Percentiles rank a stretch among this genome's conserved stretches.
These are phyloP conservation scores for Chanos chanos DNA, from an alignment of 2,797 vertebrate genomes.

Conservation along the genomic window DNA sequence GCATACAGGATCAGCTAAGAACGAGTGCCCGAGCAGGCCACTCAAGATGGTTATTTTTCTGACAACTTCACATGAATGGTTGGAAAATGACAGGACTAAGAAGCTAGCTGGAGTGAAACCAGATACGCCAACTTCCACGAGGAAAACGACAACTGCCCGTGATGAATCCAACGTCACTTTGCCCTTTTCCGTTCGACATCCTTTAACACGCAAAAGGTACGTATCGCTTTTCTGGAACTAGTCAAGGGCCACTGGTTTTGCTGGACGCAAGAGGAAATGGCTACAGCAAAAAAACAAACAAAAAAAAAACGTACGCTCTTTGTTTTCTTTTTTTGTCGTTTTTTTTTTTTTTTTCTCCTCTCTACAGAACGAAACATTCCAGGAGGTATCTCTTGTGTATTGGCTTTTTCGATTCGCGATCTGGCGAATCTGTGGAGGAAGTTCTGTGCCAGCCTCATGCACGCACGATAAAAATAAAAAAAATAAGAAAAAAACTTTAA, in stretches of 20 bases:
- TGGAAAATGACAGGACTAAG: background rate
- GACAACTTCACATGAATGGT: background rate
- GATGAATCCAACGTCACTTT: too few species aligned
- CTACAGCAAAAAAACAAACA: slow-evolving; percentile 41
- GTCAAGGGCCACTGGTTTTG: slow-evolving; percentile 31
- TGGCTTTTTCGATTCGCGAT: slow-evolving; percentile 47
- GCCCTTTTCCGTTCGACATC: too few species aligned
- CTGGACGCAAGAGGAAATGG: slow-evolving; percentile 41
- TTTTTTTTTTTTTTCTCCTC: slow-evolving; percentile 21
- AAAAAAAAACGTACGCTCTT: slow-evolving; percentile 11
- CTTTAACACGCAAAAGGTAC: too few species aligned
- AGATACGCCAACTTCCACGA: background rate
- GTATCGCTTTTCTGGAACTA: slow-evolving; percentile 28
- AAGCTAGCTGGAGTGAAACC: background rate
- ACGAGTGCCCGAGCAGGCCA: too few species aligned
- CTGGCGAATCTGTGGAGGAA: slow-evolving; percentile 46
- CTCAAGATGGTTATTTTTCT: too few species aligned
- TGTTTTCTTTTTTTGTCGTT: slow-evolving; percentile 17
- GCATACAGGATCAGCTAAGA: too few species aligned
- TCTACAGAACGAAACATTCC: slow-evolving; percentile 13
- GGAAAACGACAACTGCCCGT: too few species aligned
- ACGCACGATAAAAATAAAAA: slow-evolving; percentile 48
- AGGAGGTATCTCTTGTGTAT: slow-evolving; percentile 43
- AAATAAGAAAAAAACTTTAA: too few species aligned
- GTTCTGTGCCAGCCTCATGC: slow-evolving; percentile 49